A percentile compares a stretch with the other conserved stretches of the same genome.
These are phyloP conservation scores for Protodeltote pygarga DNA, from an alignment of 2,888 invertebrate species.

Conservation along the genomic window DNA sequence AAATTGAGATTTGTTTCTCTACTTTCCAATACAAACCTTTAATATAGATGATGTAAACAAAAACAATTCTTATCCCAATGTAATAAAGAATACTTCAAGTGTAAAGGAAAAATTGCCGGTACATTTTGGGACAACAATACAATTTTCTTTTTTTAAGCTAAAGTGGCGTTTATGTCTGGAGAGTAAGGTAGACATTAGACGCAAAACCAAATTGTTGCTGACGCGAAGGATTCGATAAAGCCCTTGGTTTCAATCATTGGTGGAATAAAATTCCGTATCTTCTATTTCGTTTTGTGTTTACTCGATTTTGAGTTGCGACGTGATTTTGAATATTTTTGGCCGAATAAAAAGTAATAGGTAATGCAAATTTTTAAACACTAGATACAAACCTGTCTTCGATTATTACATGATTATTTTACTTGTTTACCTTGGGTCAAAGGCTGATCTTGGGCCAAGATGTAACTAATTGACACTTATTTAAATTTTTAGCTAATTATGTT, in stretches of 20 bases:
- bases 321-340: constrained; percentile 39
- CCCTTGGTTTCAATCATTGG: constrained; percentile 72
- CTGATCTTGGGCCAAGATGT: too few relatives aligned
- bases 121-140: constrained; percentile 23
- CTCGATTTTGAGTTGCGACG: constrained; percentile 53
- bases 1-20: constrained; percentile 55
- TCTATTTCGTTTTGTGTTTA: constrained; percentile 61
- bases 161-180: constrained; percentile 11
- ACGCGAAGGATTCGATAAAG: constrained; percentile 59
- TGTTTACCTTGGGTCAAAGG: too few relatives aligned
- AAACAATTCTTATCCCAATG: constrained; percentile 49
- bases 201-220: constrained; percentile 35
- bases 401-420: too few relatives aligned
- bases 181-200: constrained; percentile 17
- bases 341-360: constrained; percentile 5
- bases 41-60: constrained; percentile 46
- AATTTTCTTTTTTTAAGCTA: constrained; percentile 7
- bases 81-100: constrained; percentile 36
- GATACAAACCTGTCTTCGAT: too few relatives aligned
- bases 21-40: constrained; percentile 51
- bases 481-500: too few relatives aligned
- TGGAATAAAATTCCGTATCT: constrained; percentile 65
- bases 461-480: too few relatives aligned
- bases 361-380: constrained; percentile 8
- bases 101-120: constrained; percentile 25